These are phyloP conservation scores for Caenorhabditis virilis DNA, from an alignment of 2,888 invertebrate genomes.

Conservation along the genomic window DNA sequence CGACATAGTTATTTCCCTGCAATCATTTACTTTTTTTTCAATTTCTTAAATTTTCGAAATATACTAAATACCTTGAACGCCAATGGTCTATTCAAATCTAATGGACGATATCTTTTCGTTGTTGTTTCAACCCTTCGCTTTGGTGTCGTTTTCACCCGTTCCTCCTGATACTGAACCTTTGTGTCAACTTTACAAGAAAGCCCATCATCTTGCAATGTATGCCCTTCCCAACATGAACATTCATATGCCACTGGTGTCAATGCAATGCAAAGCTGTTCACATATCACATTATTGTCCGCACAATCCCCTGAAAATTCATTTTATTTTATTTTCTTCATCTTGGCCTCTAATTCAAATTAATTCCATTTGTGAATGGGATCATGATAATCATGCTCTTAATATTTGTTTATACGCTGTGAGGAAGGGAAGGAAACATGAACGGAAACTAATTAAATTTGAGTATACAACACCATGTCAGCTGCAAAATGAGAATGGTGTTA, in stretches of 20 bases:
- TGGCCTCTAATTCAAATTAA: too few species aligned
- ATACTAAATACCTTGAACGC: neutral
- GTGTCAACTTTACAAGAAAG: slow-evolving; percentile 33
- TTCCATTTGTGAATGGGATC: too few species aligned
- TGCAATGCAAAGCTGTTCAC: slow-evolving; percentile 47
- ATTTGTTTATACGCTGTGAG: too few species aligned
- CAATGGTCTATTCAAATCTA: neutral
- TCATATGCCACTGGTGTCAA: slow-evolving; percentile 46
- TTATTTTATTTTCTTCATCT: neutral
- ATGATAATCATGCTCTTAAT: too few species aligned
- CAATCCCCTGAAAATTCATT: slow-evolving; percentile 40
- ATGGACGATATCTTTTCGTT: neutral
- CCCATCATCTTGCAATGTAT: slow-evolving; percentile 41
- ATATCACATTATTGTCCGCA: slow-evolving; percentile 37
- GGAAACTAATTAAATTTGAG: too few species aligned
- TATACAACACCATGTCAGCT: neutral
- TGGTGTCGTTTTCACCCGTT: neutral
- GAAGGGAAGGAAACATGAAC: too few species aligned
- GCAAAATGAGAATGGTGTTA: neutral
- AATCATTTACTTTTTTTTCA: slow-evolving; percentile 11
- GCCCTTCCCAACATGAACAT: slow-evolving; percentile 53
- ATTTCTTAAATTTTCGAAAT: neutral
- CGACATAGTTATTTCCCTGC: slow-evolving; percentile 43
- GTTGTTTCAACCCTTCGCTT: neutral
- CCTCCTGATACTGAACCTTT: slow-evolving; percentile 26